Evolutionary conservation across 2,113 vertebrate genomes (phyloP).

Genomic region (Clinocottus analis): DNA sequence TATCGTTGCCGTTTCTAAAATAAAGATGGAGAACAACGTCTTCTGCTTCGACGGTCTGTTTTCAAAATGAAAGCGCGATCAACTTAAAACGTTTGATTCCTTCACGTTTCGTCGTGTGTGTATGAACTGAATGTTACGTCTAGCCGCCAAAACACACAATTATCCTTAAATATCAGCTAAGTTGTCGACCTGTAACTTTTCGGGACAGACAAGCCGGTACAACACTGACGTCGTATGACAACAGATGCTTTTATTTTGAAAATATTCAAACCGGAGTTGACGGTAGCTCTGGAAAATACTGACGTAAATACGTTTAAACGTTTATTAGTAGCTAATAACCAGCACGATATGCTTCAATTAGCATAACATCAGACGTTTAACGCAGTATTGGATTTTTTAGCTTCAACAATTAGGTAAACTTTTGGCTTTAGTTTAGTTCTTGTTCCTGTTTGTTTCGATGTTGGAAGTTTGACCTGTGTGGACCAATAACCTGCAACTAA

Average conservation of each 20-base stretch:
- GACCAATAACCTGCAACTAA: not conserved
- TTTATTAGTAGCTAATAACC: not conserved
- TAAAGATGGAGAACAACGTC: not conserved
- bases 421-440: not conserved
- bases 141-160: not conserved
- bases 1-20: not conserved
- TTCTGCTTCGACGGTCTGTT: not conserved
- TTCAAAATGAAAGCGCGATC: not conserved
- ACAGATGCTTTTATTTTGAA: slow-evolving; percentile 44
- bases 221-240: not conserved
- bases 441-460: slow-evolving; percentile 1
- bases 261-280: not conserved
- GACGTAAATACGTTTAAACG: not conserved
- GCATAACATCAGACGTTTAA: not conserved
- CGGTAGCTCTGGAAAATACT: not conserved
- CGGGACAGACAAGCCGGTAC: not conserved
- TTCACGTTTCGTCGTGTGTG: not conserved
- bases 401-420: not conserved
- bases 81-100: not conserved
- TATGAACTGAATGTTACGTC: not conserved
- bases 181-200: not conserved
- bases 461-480: slow-evolving; percentile 1
- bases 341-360: too few relatives aligned
- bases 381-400: not conserved
- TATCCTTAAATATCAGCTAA: not conserved